Conservation (phyloP, 2,113 vertebrate species). For the Neogobius melanostomus region DNA sequence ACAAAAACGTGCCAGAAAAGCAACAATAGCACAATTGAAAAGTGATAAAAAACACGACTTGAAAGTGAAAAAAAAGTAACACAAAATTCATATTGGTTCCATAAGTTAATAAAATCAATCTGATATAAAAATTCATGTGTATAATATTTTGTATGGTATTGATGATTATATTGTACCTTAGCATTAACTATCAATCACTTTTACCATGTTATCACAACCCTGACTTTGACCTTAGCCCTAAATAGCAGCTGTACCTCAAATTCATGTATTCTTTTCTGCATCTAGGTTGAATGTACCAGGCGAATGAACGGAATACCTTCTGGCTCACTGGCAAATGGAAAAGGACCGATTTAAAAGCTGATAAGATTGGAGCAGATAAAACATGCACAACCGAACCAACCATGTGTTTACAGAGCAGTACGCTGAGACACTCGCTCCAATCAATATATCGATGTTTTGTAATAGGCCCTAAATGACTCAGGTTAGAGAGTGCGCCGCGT, state of each 20-base stretch:
- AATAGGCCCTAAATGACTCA: conserved; percentile 75
- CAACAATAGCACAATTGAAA: too few relatives aligned
- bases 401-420: conserved; percentile 70
- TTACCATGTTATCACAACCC: not conserved
- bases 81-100: too few relatives aligned
- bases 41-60: too few relatives aligned
- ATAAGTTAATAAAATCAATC: too few relatives aligned
- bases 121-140: too few relatives aligned
- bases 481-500: conserved; percentile 58
- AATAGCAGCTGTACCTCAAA: not conserved
- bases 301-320: conserved; percentile 18
- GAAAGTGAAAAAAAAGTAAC: too few relatives aligned
- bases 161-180: not conserved
- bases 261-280: not conserved
- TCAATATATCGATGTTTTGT: conserved; percentile 76
- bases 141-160: not conserved
- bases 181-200: not conserved
- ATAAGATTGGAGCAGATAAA: conserved; percentile 71
- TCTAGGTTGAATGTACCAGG: conserved; percentile 1
- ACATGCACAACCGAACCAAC: conserved; percentile 57
- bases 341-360: conserved; percentile 62
- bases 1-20: too few relatives aligned
- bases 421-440: conserved; percentile 66
- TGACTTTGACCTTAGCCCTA: not conserved
- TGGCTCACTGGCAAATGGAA: conserved; percentile 30